Evolutionary conservation across 1,140 invertebrate genomes (phyloP).

Genomic region (Drosophila navojoa): DNA sequence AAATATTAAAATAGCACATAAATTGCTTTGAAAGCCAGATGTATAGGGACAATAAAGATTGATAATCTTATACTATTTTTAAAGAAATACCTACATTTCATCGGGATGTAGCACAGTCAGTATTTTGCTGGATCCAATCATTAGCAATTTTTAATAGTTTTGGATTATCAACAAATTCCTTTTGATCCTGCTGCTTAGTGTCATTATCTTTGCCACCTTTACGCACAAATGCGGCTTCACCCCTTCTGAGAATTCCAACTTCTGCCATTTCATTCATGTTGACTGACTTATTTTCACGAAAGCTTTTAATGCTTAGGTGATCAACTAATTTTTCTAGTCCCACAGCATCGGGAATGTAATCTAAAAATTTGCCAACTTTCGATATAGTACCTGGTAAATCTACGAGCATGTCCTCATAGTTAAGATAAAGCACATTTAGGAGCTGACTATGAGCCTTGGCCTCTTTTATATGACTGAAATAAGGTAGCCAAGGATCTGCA

Average conservation of each 20-base stretch:
- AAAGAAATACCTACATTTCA: background rate
- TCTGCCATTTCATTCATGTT: conserved; percentile 87
- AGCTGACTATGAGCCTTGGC: conserved; percentile 88
- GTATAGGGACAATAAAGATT: background rate
- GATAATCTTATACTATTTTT: background rate
- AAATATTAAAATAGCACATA: too few species aligned
- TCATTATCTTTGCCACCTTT: conserved; percentile 83
- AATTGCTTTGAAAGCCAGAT: background rate
- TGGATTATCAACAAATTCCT: conserved; percentile 61
- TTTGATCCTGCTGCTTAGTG: conserved; percentile 29
- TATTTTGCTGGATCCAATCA: conserved; percentile 67
- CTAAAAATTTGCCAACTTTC: conserved; percentile 86
- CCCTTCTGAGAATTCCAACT: conserved; percentile 84
- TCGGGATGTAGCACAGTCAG: conserved; percentile 22
- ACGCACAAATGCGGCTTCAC: conserved; percentile 86
- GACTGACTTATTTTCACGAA: conserved; percentile 89
- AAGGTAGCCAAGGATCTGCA: conserved; percentile 89
- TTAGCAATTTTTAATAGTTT: conserved; percentile 55
- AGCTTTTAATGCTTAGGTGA: conserved; percentile 89
- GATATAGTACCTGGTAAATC: conserved; percentile 85
- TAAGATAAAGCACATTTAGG: conserved; percentile 90
- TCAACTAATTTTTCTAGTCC: conserved; percentile 85
- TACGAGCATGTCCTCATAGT: conserved; percentile 91
- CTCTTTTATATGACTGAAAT: conserved; percentile 90
- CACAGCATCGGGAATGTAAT: conserved; percentile 85